Evolutionary conservation across 1,140 invertebrate species (phyloP).

Genomic region (Hermatobates lingyangjiaoensis): DNA sequence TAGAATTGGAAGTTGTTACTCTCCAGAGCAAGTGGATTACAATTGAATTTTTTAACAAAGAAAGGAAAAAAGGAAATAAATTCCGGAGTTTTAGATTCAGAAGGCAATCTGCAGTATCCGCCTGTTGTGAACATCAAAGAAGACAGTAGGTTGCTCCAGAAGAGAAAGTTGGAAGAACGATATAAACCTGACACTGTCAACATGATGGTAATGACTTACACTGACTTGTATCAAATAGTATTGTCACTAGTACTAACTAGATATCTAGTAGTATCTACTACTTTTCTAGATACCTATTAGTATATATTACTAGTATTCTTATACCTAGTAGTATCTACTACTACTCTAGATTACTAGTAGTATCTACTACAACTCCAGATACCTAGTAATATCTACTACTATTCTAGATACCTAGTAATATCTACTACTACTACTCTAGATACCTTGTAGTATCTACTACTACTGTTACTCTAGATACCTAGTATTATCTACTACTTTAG

Average conservation of each 20-base stretch:
- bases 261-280: neutral
- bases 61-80: slow-evolving; percentile 21
- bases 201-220: slow-evolving; percentile 9
- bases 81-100: slow-evolving; percentile 21
- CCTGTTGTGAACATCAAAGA: slow-evolving; percentile 22
- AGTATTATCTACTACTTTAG: too few relatives aligned
- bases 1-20: slow-evolving; percentile 38
- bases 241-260: neutral
- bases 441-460: slow-evolving; percentile 4
- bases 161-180: slow-evolving; percentile 17
- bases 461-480: neutral
- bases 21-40: slow-evolving; percentile 30
- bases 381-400: slow-evolving; percentile 2
- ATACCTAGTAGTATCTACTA: neutral
- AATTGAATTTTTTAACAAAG: slow-evolving; percentile 28
- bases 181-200: slow-evolving; percentile 25
- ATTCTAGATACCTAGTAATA: slow-evolving; percentile 2
- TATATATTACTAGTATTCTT: neutral
- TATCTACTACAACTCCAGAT: slow-evolving; percentile 3
- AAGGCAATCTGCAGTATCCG: slow-evolving; percentile 27
- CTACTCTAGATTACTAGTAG: neutral
- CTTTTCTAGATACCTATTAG: neutral
- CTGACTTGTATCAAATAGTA: neutral
- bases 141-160: slow-evolving; percentile 16
- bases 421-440: slow-evolving; percentile 3